phyloP scores from a whole-genome alignment of 2,888 invertebrate genomes.

The Xestobium rufovillosum region DNA sequence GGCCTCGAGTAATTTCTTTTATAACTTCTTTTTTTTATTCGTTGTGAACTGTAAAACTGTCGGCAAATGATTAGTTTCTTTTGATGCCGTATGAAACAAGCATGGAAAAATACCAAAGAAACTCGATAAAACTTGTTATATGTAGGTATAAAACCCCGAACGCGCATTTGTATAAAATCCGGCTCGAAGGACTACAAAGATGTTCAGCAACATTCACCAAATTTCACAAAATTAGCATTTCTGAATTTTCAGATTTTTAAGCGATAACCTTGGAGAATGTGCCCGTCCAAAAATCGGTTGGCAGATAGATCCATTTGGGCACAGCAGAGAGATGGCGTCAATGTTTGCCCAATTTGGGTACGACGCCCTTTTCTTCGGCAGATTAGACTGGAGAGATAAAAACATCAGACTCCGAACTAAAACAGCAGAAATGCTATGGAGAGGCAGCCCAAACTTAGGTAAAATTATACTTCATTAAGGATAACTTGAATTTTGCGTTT shows the following conservation, averaged over 20 bases:
- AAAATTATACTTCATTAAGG: too few species aligned
- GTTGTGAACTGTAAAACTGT: too few species aligned
- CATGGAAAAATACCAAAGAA: too few species aligned
- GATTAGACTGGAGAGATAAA: conserved; percentile 85
- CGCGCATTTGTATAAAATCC: too few species aligned
- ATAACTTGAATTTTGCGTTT: too few species aligned
- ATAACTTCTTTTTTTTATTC: conserved; percentile 23
- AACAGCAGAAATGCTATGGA: conserved; percentile 81
- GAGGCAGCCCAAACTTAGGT: conserved; percentile 65
- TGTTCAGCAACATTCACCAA: too few species aligned
- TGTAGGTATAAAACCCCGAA: too few species aligned
- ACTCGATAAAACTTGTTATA: too few species aligned
- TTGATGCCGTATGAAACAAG: too few species aligned
- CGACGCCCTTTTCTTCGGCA: conserved; percentile 79
- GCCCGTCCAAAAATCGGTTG: conserved; percentile 68
- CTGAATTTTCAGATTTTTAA: conserved; percentile 36
- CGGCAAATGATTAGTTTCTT: too few species aligned
- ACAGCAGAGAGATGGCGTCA: conserved; percentile 79
- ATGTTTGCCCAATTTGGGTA: conserved; percentile 77
- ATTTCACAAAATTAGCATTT: not conserved
- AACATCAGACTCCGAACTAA: conserved; percentile 48
- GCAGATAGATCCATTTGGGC: conserved; percentile 84
- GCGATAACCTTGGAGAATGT: conserved; percentile 64
- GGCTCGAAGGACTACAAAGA: too few species aligned
- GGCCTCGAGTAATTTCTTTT: conserved; percentile 60